Percentiles rank a stretch among this genome's conserved stretches.
Conservation (phyloP, 2,888 invertebrate species). For the Bimastos eiseni region DNA sequence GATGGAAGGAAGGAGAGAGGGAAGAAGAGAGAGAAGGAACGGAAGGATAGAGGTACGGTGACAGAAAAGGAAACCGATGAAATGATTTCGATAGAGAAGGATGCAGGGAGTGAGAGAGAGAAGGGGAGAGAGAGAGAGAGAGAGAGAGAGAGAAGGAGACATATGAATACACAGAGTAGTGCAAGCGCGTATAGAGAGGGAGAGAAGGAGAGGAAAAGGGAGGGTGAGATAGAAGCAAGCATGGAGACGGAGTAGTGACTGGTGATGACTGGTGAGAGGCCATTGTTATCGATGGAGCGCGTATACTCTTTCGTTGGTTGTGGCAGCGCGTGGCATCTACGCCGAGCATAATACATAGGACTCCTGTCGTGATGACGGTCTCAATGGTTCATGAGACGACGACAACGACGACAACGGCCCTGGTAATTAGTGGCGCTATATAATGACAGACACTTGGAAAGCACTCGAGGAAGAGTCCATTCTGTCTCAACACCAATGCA, state of each 20-base stretch:
- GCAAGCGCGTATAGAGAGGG: neutral
- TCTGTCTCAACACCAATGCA: neutral
- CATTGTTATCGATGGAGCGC: neutral
- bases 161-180: neutral
- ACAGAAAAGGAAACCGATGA: neutral
- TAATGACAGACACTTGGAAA: neutral
- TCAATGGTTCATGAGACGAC: neutral
- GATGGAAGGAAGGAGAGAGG: neutral
- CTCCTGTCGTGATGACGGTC: neutral
- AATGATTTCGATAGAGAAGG: neutral
- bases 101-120: neutral
- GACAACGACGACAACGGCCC: neutral
- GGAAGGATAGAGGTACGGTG: neutral
- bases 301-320: neutral
- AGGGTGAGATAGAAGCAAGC: neutral
- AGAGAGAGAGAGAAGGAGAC: neutral
- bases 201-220: neutral
- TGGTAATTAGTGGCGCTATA: constrained; percentile 21
- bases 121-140: neutral
- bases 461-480: neutral
- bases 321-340: neutral
- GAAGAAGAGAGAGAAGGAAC: neutral
- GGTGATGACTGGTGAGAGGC: neutral
- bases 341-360: neutral
- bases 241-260: neutral